These are phyloP conservation scores for Lepus timidus DNA, from an alignment of 2,113 vertebrate species.

Conservation along the genomic window DNA sequence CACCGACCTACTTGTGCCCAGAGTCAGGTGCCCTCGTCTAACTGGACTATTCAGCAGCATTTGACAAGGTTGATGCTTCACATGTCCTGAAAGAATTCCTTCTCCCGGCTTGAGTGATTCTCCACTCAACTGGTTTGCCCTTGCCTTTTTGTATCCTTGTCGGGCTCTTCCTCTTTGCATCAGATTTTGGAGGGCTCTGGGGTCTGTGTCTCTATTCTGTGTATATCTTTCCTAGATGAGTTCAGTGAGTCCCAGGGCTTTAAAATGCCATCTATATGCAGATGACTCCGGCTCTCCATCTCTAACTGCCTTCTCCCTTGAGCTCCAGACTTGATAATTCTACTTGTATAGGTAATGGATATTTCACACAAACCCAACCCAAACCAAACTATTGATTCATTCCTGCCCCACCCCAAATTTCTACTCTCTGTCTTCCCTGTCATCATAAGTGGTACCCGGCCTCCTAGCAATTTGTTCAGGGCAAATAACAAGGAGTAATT, in stretches of 20 bases:
- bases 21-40: not conserved
- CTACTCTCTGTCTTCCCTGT: not conserved
- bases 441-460: not conserved
- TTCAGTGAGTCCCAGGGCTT: not conserved
- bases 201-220: not conserved
- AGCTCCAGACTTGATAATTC: slow-evolving; percentile 19
- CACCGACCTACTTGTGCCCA: not conserved
- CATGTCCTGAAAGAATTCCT: not conserved
- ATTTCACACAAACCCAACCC: not conserved
- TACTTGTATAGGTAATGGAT: not conserved
- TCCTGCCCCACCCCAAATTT: fast-evolving
- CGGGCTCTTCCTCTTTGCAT: not conserved
- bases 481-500: not conserved
- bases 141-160: not conserved
- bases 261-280: not conserved
- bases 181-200: not conserved
- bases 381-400: not conserved
- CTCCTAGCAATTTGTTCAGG: not conserved
- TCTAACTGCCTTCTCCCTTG: not conserved
- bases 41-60: not conserved
- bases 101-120: not conserved
- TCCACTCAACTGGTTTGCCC: not conserved
- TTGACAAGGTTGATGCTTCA: not conserved
- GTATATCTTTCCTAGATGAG: not conserved
- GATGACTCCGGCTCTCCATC: not conserved